Base-by-base conservation (phyloP, 1,140 invertebrate species). In the Bacillus rossius region DNA sequence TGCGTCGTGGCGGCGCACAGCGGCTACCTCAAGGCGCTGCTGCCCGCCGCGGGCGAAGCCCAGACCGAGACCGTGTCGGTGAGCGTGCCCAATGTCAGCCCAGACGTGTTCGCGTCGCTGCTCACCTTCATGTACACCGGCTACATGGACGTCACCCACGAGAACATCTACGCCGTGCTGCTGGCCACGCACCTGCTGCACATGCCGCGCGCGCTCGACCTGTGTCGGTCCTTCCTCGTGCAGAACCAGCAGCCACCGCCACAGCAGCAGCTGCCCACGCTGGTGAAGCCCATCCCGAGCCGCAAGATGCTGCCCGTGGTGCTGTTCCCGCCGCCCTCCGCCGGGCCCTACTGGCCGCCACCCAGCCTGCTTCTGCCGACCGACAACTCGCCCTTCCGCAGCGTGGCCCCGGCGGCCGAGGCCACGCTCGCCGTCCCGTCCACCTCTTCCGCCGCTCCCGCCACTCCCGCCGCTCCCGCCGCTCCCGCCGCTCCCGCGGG, bases 91-190 rank as follows among this genome's bases (percentile, higher is more conserved):
- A 82, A 81, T 64, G 75, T 86, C 0, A 80, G 64, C 26, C 55
- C 84, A 1, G 84, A 87, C 58, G 84, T 85, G 42, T 90, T 89
- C 65, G 84, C 84, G 1, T 84, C 84, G 0, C 67, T 90, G 2
- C 73, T 89, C 1, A 84, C 85, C 8, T 89, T 86, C 69, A 88
- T 89, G 85, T 88, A 88, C 71, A 88, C 86, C 2, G 87, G 87
- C 1, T 83, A 81, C 49, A 69, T 89, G 54, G 85, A 88, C 61
- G 72, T 89, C 19, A 87, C 80, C 25, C 71, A 83, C 17, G 81
- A 82, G 23, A 88, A 88, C 69, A 85, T 89, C 48, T 89, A 88
- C 71, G 84, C 82, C 57, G 84, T 89, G 8, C 68, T 89, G 2
- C 68, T 89, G 50, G 86, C 86, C 1, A 87, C 86, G 4, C 86